Evolutionary conservation across 2,113 vertebrate species (phyloP).

Genomic region (Hypanus sabinus): DNA sequence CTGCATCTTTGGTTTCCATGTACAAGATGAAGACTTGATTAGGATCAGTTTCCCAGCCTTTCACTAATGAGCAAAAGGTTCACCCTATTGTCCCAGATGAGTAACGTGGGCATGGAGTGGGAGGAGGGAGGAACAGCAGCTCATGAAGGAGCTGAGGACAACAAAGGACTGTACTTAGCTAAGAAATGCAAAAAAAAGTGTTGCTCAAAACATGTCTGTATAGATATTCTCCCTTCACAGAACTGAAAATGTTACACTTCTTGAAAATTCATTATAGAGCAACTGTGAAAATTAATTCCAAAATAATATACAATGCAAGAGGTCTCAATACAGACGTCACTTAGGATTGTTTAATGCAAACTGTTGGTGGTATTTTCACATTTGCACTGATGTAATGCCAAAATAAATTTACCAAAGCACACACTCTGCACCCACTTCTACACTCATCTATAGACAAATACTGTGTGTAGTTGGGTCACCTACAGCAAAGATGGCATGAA

Average conservation of each 20-base stretch:
- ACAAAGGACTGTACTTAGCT: neutral
- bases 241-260: neutral
- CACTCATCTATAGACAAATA: neutral
- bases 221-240: neutral
- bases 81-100: neutral
- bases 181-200: neutral
- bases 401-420: neutral
- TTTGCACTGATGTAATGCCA: neutral
- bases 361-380: neutral
- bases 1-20: neutral
- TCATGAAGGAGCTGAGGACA: no score
- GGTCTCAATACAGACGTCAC: neutral
- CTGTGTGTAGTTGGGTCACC: no score
- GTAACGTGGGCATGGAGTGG: neutral
- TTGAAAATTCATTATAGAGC: neutral
- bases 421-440: neutral
- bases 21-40: neutral
- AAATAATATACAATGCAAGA: no score
- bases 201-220: neutral
- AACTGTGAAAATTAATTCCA: no score
- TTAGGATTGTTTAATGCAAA: neutral
- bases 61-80: neutral
- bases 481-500: no score
- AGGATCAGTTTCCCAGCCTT: neutral
- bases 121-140: neutral